phyloP scores from a whole-genome alignment of 2,797 vertebrate species.

The Knipowitschia caucasica region DNA sequence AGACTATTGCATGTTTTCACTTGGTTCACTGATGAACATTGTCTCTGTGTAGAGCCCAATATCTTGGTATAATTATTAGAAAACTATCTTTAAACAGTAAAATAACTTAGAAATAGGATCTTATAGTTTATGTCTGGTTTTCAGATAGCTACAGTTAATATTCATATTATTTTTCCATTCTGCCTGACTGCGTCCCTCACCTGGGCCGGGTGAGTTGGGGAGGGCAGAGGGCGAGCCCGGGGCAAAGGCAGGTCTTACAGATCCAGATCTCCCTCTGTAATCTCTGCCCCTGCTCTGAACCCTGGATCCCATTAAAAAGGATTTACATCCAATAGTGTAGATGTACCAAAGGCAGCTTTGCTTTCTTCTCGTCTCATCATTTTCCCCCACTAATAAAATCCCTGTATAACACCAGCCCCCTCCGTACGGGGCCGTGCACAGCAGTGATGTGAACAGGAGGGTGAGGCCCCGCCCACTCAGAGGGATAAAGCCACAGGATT shows the following conservation, averaged over 20 bases:
- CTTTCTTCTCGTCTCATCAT: constrained; percentile 64
- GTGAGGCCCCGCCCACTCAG: constrained; percentile 26
- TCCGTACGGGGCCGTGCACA: constrained; percentile 4
- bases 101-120: neutral
- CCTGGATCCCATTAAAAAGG: constrained; percentile 81
- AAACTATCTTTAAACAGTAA: too few species aligned
- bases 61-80: too few species aligned
- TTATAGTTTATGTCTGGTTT: neutral
- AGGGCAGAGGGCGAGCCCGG: constrained; percentile 32
- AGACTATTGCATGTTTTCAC: too few species aligned
- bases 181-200: neutral
- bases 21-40: too few species aligned
- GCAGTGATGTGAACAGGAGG: constrained; percentile 31
- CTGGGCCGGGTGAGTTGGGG: neutral
- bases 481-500: constrained; percentile 24
- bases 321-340: constrained; percentile 81
- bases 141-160: neutral
- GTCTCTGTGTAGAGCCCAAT: too few species aligned
- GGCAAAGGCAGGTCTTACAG: constrained; percentile 72
- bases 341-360: constrained; percentile 71
- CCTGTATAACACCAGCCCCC: constrained; percentile 40
- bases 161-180: neutral
- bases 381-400: constrained; percentile 48
- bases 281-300: constrained; percentile 78
- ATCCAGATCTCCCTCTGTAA: constrained; percentile 72